These are phyloP conservation scores for Chaetops frenatus DNA, from an alignment of 2,113 vertebrate species.

Conservation along the genomic window DNA sequence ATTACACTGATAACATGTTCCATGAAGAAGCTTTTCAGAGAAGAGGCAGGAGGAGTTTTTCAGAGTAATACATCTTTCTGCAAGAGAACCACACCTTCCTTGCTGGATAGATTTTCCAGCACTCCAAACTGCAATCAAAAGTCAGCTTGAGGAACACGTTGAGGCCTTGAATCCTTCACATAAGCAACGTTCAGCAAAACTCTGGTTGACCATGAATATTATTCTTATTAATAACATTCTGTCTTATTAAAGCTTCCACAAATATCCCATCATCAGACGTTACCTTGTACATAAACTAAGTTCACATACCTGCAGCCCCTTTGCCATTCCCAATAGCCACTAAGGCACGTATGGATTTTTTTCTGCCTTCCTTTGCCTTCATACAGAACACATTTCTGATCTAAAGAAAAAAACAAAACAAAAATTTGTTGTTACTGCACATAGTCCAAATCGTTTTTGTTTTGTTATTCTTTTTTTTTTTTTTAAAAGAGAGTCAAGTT, in stretches of 20 bases:
- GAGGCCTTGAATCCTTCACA: background rate
- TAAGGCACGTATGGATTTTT: conserved; percentile 82
- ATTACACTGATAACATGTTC: background rate
- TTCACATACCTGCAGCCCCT: conserved; percentile 82
- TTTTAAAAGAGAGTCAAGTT: background rate
- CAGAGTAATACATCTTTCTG: background rate
- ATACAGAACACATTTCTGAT: conserved; percentile 92
- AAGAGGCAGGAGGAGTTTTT: background rate
- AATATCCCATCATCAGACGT: background rate
- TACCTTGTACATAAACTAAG: background rate
- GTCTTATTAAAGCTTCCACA: background rate
- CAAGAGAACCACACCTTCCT: background rate
- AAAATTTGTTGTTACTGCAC: background rate
- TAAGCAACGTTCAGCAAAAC: background rate
- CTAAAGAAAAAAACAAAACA: conserved; percentile 61
- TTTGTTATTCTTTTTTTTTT: background rate
- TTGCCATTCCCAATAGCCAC: conserved; percentile 90
- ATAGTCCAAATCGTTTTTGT: background rate
- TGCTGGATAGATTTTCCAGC: background rate
- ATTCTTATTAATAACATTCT: too few species aligned
- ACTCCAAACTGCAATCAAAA: background rate
- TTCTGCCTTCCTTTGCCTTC: conserved; percentile 94
- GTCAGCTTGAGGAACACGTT: background rate
- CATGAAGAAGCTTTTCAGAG: background rate
- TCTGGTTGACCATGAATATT: background rate